Base-by-base conservation (phyloP, 2,113 vertebrate species). In the Dicaeum eximium region DNA sequence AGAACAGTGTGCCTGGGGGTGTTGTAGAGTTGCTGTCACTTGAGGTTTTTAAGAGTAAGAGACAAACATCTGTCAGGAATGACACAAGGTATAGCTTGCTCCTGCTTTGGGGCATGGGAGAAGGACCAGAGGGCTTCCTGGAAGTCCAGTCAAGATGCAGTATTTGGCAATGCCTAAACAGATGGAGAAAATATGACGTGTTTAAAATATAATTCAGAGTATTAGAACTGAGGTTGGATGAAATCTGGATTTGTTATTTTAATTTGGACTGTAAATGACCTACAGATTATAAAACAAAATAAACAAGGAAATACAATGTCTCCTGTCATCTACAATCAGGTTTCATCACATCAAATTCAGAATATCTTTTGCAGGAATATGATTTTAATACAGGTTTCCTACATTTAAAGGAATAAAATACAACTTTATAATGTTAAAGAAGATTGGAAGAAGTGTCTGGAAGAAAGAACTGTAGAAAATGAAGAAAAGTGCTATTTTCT, bases 41-140 rank as follows among this genome's bases (percentile, higher is more conserved):
- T 70, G 53, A 23, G 58, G 18, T 24, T 79, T 92, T 87, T 71
- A 72, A 56, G 8, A 87, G 4, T 23, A 92, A 93, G 78, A 93
- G 45, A 86, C 23, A 93, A 92, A 93, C 54, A 88, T 92, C 90
- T 92, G 90, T 88, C 85, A 90, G 67, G 18, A 75, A 69, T 27
- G 50, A 69, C 74, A 92, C 12, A 79, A 54, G 28, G 23, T 77
- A 80, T 30, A 93, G 53, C 53, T 88, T 72, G 6, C 33, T 72
- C 10, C 61, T 88, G 54, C 80, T 92, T 25, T 35, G 23, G 56
- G 70, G 66, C 48, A 48, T 22, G 13, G 21, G 19, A 19, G 10
- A n/a, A 53, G 57, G 37, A 82, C 61, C 25, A 50, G n/a, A 91
- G 28, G 40, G 66, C 57, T 75, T 69, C 48, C 40, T 57, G 25